phyloP scores from a whole-genome alignment of 2,888 invertebrate genomes.

The Plusia festucae region DNA sequence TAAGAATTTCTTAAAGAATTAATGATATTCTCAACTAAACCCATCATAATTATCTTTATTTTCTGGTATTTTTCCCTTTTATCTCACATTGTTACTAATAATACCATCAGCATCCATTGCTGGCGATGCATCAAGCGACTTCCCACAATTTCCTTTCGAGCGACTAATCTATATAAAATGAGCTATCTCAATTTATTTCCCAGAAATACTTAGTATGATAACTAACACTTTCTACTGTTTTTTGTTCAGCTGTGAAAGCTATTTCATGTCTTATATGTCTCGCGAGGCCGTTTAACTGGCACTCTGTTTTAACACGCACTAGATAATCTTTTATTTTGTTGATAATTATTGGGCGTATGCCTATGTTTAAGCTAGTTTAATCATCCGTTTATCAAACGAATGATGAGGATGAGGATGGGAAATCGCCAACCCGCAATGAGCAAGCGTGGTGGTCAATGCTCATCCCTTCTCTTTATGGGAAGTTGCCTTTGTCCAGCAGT shows the following conservation, averaged over 20 bases:
- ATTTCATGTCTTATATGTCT: conserved; percentile 12
- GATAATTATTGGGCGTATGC: neutral
- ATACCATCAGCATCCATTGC: neutral
- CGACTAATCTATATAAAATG: conserved; percentile 20
- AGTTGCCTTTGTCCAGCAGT: no score
- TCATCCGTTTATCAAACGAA: no score
- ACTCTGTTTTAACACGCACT: conserved; percentile 2
- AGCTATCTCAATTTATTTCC: conserved; percentile 35
- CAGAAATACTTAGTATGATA: conserved; percentile 23
- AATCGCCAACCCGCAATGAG: no score
- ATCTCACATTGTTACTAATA: neutral
- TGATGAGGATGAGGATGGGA: no score
- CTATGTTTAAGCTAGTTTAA: neutral
- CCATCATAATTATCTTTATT: no score
- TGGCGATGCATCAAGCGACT: neutral
- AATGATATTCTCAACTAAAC: no score
- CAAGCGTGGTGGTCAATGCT: no score
- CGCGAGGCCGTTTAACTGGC: neutral
- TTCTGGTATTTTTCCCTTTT: neutral
- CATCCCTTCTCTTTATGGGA: no score
- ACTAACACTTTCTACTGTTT: conserved; percentile 42
- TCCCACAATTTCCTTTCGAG: neutral
- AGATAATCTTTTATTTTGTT: conserved; percentile 1
- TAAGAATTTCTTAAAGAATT: no score
- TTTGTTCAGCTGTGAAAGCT: conserved; percentile 6